Base-by-base conservation (phyloP, 2,797 vertebrate genomes). In the Corythornis leucogaster region DNA sequence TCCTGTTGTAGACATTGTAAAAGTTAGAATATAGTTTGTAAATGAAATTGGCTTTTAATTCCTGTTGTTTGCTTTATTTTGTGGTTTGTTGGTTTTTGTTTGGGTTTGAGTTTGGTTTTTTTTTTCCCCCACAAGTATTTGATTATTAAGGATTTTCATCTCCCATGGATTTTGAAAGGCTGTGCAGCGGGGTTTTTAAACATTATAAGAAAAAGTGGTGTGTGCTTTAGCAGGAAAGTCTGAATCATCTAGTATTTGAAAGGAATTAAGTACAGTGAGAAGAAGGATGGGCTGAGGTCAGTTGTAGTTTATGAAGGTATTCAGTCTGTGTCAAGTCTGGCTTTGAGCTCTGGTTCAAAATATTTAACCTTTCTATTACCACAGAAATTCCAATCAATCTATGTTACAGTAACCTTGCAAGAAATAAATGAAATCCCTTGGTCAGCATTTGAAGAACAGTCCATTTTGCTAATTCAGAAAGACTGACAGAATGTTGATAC, bases 281-380 rank as follows among this genome's bases (percentile, higher is more conserved):
- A 88, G 90, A 94, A 64, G 26, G 42, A 87, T 78, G 18, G 28
- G 73, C 57, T 88, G 61, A 69, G 84, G 86, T 94, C 94, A 89
- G 25, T 35, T 2, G 3, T 53, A 91, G 66, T 57, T 92, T 90
- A 79, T 85, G 69, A 92, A 93, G 53, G 55, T 90, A 90, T 95
- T 95, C 94, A 92, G 85, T 93, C 91, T 83, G 59, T 93, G 86
- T 87, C 96, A 91, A 53, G 63, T n/a, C 86, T 91, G 80, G 53
- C 90, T 92, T 85, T 89, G 85, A 91, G 77, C 59, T 87, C 22
- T 61, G 50, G 46, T 87, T 94, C 3, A 0, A 95, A 95, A 96
- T 95, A 83, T 93, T 95, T 97, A 96, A 93, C 85, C 91, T 97
- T 96, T 96, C 87, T 91, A 35, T 96, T 95, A 89, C 35, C 69